Percentiles rank a stretch among this genome's conserved stretches.
phyloP scores from a whole-genome alignment of 2,888 invertebrate species.

The Epinotia bilunana region DNA sequence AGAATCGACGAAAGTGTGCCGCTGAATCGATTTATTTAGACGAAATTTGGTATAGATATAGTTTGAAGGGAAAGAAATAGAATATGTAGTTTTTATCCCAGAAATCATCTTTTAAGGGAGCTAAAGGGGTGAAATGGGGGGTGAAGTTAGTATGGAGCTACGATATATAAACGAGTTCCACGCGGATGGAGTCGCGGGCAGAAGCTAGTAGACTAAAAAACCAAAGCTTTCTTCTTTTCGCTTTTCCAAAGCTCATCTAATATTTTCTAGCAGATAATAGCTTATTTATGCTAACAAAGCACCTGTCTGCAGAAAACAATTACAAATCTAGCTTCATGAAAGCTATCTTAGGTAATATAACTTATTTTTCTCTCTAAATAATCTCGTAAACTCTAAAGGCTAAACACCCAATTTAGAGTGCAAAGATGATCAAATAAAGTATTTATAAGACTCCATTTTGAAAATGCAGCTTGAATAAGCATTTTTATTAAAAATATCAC shows the following conservation, averaged over 20 bases:
- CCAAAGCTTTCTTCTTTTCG: not conserved
- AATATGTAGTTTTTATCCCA: too few relatives aligned
- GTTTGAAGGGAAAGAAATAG: too few relatives aligned
- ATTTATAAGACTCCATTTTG: not conserved
- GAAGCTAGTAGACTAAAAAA: too few relatives aligned
- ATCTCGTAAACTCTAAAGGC: not conserved
- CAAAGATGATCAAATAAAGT: slow-evolving; percentile 3
- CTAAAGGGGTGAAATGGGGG: too few relatives aligned
- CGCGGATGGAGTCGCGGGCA: too few relatives aligned
- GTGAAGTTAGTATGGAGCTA: too few relatives aligned
- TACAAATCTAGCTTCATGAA: slow-evolving; percentile 1
- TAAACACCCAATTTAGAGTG: not conserved
- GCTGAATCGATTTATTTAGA: too few relatives aligned
- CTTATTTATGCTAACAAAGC: not conserved
- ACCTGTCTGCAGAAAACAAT: not conserved
- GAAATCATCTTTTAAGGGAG: too few relatives aligned
- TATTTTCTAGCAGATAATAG: not conserved
- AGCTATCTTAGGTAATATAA: not conserved
- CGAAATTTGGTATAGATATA: too few relatives aligned
- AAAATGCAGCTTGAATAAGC: not conserved
- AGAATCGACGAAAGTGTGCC: too few relatives aligned
- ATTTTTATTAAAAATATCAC: slow-evolving; percentile 4
- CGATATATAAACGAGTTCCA: too few relatives aligned
- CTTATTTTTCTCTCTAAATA: slow-evolving; percentile 5
- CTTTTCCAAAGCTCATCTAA: not conserved